Percentiles rank a stretch among this genome's conserved stretches.
Evolutionary conservation across 2,113 vertebrate species (phyloP).

Genomic region (Bombycilla garrulus): DNA sequence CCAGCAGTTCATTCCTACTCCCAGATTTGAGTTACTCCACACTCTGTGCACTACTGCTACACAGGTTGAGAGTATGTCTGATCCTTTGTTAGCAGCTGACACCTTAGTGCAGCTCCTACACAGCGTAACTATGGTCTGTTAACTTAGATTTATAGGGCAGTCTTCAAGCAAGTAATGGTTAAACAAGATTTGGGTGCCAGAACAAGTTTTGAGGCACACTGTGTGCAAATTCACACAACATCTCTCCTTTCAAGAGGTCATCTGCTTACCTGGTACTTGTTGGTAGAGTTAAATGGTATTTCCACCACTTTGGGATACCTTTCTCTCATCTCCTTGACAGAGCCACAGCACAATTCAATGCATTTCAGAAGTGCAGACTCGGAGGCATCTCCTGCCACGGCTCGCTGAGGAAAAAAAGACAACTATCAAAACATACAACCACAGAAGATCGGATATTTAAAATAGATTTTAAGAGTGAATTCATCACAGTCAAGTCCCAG

Average conservation of each 20-base stretch:
- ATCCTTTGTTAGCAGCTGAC: background rate
- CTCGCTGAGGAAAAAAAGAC: constrained; percentile 60
- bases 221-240: accelerated
- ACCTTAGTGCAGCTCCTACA: background rate
- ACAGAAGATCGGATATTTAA: background rate
- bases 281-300: constrained; percentile 85
- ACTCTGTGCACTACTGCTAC: background rate
- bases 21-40: background rate
- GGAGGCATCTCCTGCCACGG: constrained; percentile 79
- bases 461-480: background rate
- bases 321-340: constrained; percentile 79
- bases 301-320: constrained; percentile 78
- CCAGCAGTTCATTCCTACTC: background rate
- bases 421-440: background rate
- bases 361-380: constrained; percentile 82
- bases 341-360: constrained; percentile 81
- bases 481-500: background rate
- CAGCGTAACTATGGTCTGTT: background rate
- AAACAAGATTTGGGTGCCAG: background rate
- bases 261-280: constrained; percentile 80
- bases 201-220: background rate
- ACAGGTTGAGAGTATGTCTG: background rate
- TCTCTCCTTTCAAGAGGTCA: background rate
- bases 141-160: background rate
- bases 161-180: background rate